Evolutionary conservation across 2,113 vertebrate species (phyloP), one percentile per base, ranked within the genome.

Genomic region (Apistogramma diplotaenia): DNA sequence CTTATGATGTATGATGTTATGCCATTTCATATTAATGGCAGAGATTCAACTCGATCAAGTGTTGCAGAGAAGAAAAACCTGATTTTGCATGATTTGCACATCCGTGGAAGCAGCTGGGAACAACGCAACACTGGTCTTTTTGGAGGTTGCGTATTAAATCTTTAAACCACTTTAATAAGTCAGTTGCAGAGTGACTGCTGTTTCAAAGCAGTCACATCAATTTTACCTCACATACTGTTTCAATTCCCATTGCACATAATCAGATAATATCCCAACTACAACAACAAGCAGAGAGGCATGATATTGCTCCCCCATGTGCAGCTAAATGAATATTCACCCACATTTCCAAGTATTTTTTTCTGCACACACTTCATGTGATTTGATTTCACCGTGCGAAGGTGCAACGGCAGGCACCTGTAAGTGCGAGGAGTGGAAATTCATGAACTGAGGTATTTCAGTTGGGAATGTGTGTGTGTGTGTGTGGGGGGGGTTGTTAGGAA

Each of bases 161-260:
- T 29, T 70, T 49, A 70, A 70, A 49, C 43, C 12, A 27, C 25
- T 29, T 70, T 70, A 51, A 70, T 51, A 18, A 70, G 40, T 70
- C 65, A 31, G 16, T 49, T 6, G 25, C 19, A 10, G 23, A 57
- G 27, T 31, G 19, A 72, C 43, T 70, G 46, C 80, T 77, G 58
- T 15, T 74, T 85, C 78, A 78, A 88, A 89, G 82, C 43, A 56
- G 81, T 59, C 51, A 67, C 83, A 89, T 91, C 74, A 27, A 40
- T 88, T 84, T 89, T 78, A 86, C 55, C 70, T 84, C 70, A 35
- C 76, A 79, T 81, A 70, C 74, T 74, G 79, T 86, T 85, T 81
- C 59, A 89, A 93, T 76, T 89, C 81, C 89, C 79, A 85, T 11
- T 5, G 72, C 83, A 86, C 65, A 78, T 71, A 75, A 87, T 74